phyloP scores from a whole-genome alignment of 2,113 vertebrate species.

The Sander lucioperca region DNA sequence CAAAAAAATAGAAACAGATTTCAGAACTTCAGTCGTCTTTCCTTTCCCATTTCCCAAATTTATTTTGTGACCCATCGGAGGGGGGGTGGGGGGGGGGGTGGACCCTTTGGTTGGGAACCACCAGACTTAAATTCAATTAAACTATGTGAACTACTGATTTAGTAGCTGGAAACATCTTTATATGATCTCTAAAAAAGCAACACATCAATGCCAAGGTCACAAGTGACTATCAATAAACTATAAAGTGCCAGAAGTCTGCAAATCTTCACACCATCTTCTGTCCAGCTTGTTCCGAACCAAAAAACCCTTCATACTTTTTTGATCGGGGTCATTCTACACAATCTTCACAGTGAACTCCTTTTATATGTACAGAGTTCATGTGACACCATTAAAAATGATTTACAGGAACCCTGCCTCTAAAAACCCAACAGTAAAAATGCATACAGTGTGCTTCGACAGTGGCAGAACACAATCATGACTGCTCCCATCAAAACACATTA shows the following conservation, averaged over 20 bases:
- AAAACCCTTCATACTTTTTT: background rate
- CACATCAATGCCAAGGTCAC: conserved; percentile 49
- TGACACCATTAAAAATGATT: conserved; percentile 58
- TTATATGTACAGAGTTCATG: conserved; percentile 35
- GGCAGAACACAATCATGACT: conserved; percentile 66
- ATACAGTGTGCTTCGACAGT: conserved; percentile 24
- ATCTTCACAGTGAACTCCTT: conserved; percentile 24
- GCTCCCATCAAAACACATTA: conserved; percentile 79
- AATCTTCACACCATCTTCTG: conserved; percentile 15
- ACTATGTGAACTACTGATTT: background rate
- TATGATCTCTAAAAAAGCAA: background rate
- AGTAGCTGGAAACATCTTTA: conserved; percentile 7
- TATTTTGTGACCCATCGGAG: background rate
- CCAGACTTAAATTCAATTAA: background rate
- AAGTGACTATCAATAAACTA: conserved; percentile 17
- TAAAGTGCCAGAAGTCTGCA: background rate
- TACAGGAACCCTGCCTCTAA: conserved; percentile 44
- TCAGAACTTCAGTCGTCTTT: background rate
- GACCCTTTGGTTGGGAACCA: background rate
- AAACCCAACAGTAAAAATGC: conserved; percentile 62
- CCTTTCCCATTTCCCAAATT: background rate
- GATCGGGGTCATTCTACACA: conserved; percentile 39
- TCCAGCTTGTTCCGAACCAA: conserved; percentile 8
- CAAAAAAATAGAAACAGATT: background rate
- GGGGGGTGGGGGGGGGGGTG: too few relatives aligned